These are phyloP conservation scores for Neostethus bicornis DNA, from an alignment of 2,797 vertebrate genomes.

Conservation along the genomic window DNA sequence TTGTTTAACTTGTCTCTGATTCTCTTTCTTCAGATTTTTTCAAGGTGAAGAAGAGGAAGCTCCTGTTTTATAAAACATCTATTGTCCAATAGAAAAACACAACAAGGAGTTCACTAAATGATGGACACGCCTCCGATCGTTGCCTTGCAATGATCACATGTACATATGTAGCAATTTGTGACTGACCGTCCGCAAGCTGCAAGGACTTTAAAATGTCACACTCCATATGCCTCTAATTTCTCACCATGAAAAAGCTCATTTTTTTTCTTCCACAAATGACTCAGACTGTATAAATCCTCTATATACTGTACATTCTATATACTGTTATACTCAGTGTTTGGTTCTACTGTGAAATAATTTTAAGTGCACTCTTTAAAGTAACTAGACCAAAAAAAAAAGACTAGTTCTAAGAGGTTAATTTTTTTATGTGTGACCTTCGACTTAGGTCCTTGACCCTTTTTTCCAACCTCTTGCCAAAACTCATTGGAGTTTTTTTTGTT, in stretches of 20 bases:
- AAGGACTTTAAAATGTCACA: constrained; percentile 47
- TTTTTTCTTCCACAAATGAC: constrained; percentile 25
- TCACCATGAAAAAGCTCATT: constrained; percentile 68
- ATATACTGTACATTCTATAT: constrained; percentile 42
- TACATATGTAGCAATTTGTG: constrained; percentile 68
- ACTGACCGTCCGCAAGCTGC: constrained; percentile 55
- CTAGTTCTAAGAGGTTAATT: constrained; percentile 28
- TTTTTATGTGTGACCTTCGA: constrained; percentile 30
- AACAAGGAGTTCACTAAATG: constrained; percentile 33
- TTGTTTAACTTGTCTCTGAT: accelerated
- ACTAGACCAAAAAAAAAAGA: constrained; percentile 31
- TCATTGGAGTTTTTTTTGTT: constrained; percentile 40
- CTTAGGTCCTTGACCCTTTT: constrained; percentile 26
- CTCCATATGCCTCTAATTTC: constrained; percentile 34
- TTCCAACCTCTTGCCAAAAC: constrained; percentile 37
- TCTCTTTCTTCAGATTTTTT: constrained; percentile 75
- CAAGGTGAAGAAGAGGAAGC: constrained; percentile 75
- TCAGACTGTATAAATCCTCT: constrained; percentile 26
- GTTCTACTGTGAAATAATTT: constrained; percentile 77
- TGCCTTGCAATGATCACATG: constrained; percentile 50
- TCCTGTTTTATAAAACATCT: constrained; percentile 67
- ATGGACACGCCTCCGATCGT: constrained; percentile 11
- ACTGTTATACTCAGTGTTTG: constrained; percentile 50
- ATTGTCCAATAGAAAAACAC: constrained; percentile 61
- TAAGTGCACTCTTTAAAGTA: constrained; percentile 68